Evolutionary conservation across 2,797 vertebrate species (phyloP).

Genomic region (Rhabdophis nuchalis): DNA sequence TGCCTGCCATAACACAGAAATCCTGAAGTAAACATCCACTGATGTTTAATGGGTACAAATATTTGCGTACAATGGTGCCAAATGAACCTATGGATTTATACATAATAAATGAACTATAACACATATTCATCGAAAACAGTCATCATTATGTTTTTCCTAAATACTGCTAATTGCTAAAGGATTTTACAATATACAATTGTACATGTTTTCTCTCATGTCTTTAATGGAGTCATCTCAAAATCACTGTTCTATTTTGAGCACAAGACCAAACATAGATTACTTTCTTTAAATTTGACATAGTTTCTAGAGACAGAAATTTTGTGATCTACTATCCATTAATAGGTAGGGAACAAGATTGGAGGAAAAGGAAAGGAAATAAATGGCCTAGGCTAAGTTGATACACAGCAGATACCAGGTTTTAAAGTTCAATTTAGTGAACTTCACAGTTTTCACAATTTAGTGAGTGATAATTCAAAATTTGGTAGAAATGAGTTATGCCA

Average conservation of each 20-base stretch:
- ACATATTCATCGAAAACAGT: not conserved
- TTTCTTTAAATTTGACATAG: not conserved
- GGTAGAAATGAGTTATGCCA: not conserved
- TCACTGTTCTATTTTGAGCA: not conserved
- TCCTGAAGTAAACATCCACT: not conserved
- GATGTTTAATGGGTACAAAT: not conserved
- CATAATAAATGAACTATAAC: not conserved
- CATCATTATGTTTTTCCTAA: not conserved
- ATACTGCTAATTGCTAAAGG: not conserved
- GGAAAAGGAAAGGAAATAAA: not conserved
- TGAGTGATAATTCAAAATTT: not conserved
- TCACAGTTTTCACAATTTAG: not conserved
- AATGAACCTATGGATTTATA: not conserved
- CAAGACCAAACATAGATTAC: not conserved
- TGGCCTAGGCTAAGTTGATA: not conserved
- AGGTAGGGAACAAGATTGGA: not conserved
- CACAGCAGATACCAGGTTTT: not conserved
- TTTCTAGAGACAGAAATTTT: not conserved
- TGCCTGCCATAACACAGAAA: slow-evolving; percentile 3
- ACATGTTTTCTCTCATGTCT: not conserved
- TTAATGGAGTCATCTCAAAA: not conserved
- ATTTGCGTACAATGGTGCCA: not conserved
- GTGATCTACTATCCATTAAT: not conserved
- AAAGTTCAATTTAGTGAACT: not conserved
- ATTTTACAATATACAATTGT: not conserved